phyloP scores from a whole-genome alignment of 2,113 vertebrate species.

The Motacilla tschutschensis region DNA sequence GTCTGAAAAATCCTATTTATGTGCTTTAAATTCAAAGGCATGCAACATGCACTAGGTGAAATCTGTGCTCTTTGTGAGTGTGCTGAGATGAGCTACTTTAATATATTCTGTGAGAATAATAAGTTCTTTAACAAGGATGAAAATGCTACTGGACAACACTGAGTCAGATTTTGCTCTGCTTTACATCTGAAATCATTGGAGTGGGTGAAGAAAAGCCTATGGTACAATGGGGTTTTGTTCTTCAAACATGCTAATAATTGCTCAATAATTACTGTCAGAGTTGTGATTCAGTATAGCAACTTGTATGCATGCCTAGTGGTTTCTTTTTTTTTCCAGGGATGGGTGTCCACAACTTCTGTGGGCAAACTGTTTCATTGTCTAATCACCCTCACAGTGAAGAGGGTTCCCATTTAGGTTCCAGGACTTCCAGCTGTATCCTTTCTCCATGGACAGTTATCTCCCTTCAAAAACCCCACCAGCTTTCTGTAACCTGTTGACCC shows the following conservation, averaged over 20 bases:
- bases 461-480: not conserved
- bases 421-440: not conserved
- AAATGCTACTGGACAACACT: not conserved
- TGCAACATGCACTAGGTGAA: not conserved
- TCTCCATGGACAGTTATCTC: not conserved
- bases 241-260: not conserved
- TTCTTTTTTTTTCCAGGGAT: not conserved
- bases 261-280: not conserved
- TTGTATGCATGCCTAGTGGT: rapidly evolving
- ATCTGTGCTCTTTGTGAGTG: not conserved
- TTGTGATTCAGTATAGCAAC: not conserved
- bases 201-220: not conserved
- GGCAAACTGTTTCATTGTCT: not conserved
- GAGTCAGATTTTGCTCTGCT: not conserved
- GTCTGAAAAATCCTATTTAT: not conserved
- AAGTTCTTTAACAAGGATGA: not conserved
- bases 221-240: not conserved
- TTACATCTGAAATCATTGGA: not conserved
- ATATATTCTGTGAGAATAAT: not conserved
- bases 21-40: not conserved
- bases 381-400: not conserved
- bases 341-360: not conserved
- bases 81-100: not conserved
- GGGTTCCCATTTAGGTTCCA: not conserved
- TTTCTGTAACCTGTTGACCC: not conserved